These are phyloP conservation scores for Dromococcyx pavoninus DNA, from an alignment of 2,797 vertebrate genomes.

Conservation along the genomic window DNA sequence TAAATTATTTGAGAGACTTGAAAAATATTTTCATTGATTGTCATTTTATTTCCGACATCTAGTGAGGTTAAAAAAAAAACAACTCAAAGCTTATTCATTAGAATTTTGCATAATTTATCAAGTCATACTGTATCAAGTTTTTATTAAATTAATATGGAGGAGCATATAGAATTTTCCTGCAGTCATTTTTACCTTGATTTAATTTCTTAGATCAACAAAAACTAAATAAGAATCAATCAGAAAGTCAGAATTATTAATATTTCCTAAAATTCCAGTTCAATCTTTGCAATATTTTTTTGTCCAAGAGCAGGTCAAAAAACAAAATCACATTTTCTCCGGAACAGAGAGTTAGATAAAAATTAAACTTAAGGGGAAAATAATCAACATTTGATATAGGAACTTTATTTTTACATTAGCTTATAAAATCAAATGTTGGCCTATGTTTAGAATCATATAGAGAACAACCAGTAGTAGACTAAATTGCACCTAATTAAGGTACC, in stretches of 20 bases:
- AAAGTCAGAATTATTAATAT: neutral
- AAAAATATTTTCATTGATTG: neutral
- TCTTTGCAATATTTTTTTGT: neutral
- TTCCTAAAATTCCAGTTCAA: neutral
- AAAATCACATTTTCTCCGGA: neutral
- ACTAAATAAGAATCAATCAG: neutral
- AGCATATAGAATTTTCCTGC: neutral
- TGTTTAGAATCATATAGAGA: neutral
- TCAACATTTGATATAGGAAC: neutral
- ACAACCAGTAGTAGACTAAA: neutral
- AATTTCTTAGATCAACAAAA: neutral
- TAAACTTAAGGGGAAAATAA: neutral
- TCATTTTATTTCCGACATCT: neutral
- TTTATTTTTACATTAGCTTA: neutral
- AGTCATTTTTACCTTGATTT: neutral
- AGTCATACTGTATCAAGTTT: neutral
- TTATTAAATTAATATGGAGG: neutral
- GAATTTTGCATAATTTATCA: neutral
- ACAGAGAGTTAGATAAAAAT: neutral
- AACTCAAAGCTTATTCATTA: neutral
- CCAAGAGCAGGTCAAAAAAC: neutral
- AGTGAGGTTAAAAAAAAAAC: neutral
- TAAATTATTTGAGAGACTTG: neutral
- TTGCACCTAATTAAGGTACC: neutral
- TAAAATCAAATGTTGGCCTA: neutral